Conservation (phyloP, 2,888 invertebrate species). For the Sicus ferrugineus region DNA sequence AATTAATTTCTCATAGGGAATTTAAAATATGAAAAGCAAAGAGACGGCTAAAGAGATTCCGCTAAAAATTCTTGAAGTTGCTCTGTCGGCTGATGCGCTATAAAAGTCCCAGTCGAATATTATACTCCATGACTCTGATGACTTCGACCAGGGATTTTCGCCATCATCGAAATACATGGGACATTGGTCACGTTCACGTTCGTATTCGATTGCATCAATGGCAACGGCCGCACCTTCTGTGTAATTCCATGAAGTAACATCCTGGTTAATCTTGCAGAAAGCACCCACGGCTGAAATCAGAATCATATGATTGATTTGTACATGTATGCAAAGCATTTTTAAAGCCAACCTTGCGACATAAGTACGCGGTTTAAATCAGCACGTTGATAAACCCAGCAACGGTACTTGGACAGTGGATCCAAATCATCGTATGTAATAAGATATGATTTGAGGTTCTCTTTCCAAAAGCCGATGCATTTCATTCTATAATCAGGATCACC, state of each 20-base stretch:
- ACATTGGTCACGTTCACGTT: constrained; percentile 93
- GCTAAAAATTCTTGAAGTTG: background rate
- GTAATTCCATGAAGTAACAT: constrained; percentile 86
- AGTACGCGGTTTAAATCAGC: constrained; percentile 89
- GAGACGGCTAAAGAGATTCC: background rate
- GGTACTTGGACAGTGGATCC: constrained; percentile 93
- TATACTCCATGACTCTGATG: constrained; percentile 76
- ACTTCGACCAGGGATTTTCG: constrained; percentile 82
- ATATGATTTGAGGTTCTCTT: constrained; percentile 96
- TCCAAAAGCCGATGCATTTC: constrained; percentile 98
- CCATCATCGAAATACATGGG: constrained; percentile 98
- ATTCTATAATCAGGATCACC: constrained; percentile 92
- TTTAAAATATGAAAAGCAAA: background rate
- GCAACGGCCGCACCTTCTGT: constrained; percentile 89
- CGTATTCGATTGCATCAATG: constrained; percentile 89
- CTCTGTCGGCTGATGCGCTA: constrained; percentile 49
- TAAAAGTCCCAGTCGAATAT: constrained; percentile 72
- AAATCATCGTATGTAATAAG: constrained; percentile 94
- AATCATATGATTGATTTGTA: background rate
- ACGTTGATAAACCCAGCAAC: constrained; percentile 98
- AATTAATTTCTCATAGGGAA: background rate
- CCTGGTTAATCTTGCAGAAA: constrained; percentile 88
- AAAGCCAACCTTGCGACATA: constrained; percentile 70
- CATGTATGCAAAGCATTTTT: background rate
- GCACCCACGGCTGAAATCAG: constrained; percentile 89